These are phyloP conservation scores for Hirudo medicinalis DNA, from an alignment of 1,140 invertebrate species.

Conservation along the genomic window DNA sequence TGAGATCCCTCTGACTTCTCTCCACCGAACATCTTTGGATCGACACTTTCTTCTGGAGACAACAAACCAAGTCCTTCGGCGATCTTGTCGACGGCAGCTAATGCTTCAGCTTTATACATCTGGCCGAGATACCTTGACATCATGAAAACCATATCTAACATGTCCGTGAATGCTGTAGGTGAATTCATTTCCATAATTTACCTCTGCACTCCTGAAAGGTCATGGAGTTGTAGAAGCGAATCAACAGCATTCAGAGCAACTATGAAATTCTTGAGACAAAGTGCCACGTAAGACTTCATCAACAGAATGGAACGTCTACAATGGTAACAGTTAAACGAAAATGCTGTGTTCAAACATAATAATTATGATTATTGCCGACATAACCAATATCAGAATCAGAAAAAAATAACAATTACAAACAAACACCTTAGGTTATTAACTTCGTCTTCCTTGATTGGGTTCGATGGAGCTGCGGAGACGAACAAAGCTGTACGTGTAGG, in stretches of 20 bases:
- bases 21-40: too few species aligned
- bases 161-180: not conserved
- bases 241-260: not conserved
- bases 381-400: not conserved
- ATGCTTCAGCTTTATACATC: conserved; percentile 9
- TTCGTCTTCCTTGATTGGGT: not conserved
- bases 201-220: not conserved
- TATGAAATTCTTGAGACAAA: not conserved
- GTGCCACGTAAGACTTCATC: conserved; percentile 6
- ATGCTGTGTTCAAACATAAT: not conserved
- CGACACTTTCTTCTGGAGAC: not conserved
- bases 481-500: not conserved
- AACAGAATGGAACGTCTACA: not conserved
- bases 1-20: too few species aligned
- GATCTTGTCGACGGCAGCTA: not conserved
- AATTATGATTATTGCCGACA: not conserved
- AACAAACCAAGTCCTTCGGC: not conserved
- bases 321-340: too few species aligned
- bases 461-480: not conserved
- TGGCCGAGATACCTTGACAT: not conserved
- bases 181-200: not conserved
- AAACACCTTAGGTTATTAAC: conserved; percentile 9
- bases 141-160: not conserved
- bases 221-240: not conserved
- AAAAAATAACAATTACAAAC: not conserved